phyloP scores from a whole-genome alignment of 2,888 invertebrate species.

The Drosophila anomalata region DNA sequence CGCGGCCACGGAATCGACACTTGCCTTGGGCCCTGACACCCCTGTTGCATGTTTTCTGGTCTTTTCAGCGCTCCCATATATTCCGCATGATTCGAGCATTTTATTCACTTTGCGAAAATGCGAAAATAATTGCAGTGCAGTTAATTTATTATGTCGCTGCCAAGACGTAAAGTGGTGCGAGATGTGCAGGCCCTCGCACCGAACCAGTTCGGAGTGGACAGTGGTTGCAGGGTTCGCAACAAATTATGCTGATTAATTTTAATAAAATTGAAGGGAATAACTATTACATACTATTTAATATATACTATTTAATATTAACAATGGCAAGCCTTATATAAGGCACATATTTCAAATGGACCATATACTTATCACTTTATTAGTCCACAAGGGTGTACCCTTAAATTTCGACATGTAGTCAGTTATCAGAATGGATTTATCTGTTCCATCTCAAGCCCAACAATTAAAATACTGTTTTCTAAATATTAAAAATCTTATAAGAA shows the following conservation, averaged over 20 bases:
- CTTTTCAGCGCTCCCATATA: constrained; percentile 2
- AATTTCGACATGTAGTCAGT: no score
- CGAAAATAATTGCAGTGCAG: constrained; percentile 76
- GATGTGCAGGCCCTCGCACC: constrained; percentile 40
- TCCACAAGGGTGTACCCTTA: no score
- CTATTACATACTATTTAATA: no score
- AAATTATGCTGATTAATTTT: neutral
- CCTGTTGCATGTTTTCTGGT: neutral
- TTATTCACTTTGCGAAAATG: constrained; percentile 78
- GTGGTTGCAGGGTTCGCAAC: neutral
- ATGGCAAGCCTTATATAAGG: no score
- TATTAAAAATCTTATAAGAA: neutral
- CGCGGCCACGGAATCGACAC: constrained; percentile 35
- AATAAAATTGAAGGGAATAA: no score
- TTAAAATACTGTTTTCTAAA: neutral
- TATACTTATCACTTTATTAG: no score
- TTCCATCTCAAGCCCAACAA: no score
- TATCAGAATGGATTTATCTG: no score
- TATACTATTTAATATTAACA: no score
- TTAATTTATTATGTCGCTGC: constrained; percentile 79
- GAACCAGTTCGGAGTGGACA: constrained; percentile 15
- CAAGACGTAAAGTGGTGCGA: constrained; percentile 63
- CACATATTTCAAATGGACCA: no score
- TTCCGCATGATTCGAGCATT: constrained; percentile 69
- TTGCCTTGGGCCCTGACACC: constrained; percentile 10